A percentile compares a stretch with the other conserved stretches of the same genome.
phyloP scores from a whole-genome alignment of 2,888 invertebrate genomes.

The Ectemnius lituratus region DNA sequence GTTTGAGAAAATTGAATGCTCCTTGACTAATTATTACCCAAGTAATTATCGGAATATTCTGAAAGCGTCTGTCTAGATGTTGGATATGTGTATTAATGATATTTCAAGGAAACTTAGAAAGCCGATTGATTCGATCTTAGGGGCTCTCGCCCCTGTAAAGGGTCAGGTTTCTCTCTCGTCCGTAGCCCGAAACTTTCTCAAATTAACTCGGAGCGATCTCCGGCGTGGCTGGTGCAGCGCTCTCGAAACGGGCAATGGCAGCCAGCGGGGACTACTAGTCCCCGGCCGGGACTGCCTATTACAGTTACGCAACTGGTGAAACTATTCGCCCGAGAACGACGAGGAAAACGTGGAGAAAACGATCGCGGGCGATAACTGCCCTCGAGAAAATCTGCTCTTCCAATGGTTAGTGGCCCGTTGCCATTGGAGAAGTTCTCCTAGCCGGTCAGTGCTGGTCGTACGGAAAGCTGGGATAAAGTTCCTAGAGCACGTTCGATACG shows the following conservation, averaged over 20 bases:
- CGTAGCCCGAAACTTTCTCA: conserved; percentile 53
- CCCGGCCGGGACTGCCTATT: conserved; percentile 42
- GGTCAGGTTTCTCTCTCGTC: conserved; percentile 24
- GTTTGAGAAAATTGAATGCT: conserved; percentile 33
- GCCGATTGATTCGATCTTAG: too few relatives aligned
- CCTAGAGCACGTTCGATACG: too few relatives aligned
- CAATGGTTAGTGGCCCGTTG: too few relatives aligned
- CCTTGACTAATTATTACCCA: not conserved
- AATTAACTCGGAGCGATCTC: conserved; percentile 48
- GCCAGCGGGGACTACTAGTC: conserved; percentile 31
- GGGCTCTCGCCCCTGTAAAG: not conserved
- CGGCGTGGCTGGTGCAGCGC: conserved; percentile 41
- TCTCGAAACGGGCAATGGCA: conserved; percentile 42
- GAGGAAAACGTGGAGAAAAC: conserved; percentile 35
- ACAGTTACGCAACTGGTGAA: conserved; percentile 74
- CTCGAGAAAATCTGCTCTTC: not conserved
- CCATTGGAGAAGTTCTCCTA: too few relatives aligned
- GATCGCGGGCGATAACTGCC: conserved; percentile 6
- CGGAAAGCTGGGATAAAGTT: too few relatives aligned
- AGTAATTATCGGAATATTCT: not conserved
- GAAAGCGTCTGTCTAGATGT: too few relatives aligned
- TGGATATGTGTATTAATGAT: too few relatives aligned
- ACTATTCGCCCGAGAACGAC: conserved; percentile 66
- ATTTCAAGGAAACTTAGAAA: too few relatives aligned
- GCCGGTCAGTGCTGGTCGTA: too few relatives aligned